Base-by-base conservation (phyloP, 2,888 invertebrate genomes). In the Acanthopleura granulata region DNA sequence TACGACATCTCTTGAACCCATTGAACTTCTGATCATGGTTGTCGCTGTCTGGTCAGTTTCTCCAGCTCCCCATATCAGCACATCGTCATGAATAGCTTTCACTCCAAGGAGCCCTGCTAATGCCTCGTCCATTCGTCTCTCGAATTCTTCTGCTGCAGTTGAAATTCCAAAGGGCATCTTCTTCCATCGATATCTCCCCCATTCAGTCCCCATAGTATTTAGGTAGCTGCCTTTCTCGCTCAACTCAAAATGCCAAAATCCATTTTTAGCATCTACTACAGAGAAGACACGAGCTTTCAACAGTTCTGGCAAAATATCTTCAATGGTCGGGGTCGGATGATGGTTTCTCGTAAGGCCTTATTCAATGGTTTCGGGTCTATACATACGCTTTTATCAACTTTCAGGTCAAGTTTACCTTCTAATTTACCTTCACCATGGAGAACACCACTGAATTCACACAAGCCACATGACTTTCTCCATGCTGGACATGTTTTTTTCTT, bases 101-200 rank as follows among this genome's bases (percentile, higher is more conserved):
- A 51, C 51, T 15, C 51, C 51, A 51, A 18, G 51, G 14, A 51
- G 18, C 18, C 51, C 51, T 51, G 51, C 18, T 15, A 51, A 18
- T 14, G 51, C 51, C 18, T 51, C 51, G 51, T 51, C 51, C 14
- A 51, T 51, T 18, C 51, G 14, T 14, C 51, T 14, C 51, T 51
- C 14, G 18, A 51, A 51, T 51, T 51, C 51, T 51, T 51, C 51
- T 51, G 51, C 14, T 18, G 51, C 51, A 14, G 51, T 14, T 15
- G 51, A 73, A 15, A 83, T 80, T 30, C 81, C 78, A 72, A 81
- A 82, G 27, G 80, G 80, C 74, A 81, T 75, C 49, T 76, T 51
- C 0, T 49, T 61, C 80, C 82, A 82, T 27, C 80, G 30, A 61
- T 80, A 84, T 50, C 81, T 61, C 4, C 79, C 81, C 69, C 76